These are phyloP conservation scores for Antitype chi DNA, from an alignment of 2,888 invertebrate species.

Conservation along the genomic window DNA sequence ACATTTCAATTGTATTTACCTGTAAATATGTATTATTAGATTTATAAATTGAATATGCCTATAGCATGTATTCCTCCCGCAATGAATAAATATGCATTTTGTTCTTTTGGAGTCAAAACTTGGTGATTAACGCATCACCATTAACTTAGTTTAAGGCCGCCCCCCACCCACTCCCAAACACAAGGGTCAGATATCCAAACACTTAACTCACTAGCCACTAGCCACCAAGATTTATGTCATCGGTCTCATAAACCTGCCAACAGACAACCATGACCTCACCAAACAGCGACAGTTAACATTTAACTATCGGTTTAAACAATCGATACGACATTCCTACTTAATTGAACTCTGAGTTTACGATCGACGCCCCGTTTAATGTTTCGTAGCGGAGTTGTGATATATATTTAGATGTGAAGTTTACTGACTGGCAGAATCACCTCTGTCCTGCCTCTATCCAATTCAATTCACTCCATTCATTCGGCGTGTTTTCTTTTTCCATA, in stretches of 20 bases:
- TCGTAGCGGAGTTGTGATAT: slow-evolving; percentile 7
- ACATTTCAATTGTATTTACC: too few relatives aligned
- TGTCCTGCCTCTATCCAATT: too few relatives aligned
- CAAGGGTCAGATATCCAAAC: slow-evolving; percentile 7
- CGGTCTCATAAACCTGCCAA: slow-evolving; percentile 44
- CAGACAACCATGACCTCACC: slow-evolving; percentile 58
- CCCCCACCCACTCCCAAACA: neutral
- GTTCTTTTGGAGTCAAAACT: too few relatives aligned
- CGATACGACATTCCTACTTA: slow-evolving; percentile 58
- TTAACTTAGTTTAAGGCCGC: neutral
- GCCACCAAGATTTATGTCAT: slow-evolving; percentile 35
- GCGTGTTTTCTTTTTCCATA: too few relatives aligned
- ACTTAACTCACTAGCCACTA: slow-evolving; percentile 5
- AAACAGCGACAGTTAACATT: slow-evolving; percentile 49
- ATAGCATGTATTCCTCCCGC: too few relatives aligned
- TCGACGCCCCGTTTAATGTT: slow-evolving; percentile 24
- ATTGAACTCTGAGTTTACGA: slow-evolving; percentile 59
- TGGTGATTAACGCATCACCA: too few relatives aligned
- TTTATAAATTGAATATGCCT: too few relatives aligned
- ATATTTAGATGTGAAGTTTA: neutral
- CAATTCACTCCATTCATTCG: too few relatives aligned
- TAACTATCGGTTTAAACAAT: slow-evolving; percentile 60
- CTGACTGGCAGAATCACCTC: neutral
- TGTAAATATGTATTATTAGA: too few relatives aligned
- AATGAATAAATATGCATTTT: too few relatives aligned